A percentile compares a stretch with the other conserved stretches of the same genome.
These are phyloP conservation scores for Dasyornis broadbenti DNA, from an alignment of 2,113 vertebrate genomes.

Conservation along the genomic window DNA sequence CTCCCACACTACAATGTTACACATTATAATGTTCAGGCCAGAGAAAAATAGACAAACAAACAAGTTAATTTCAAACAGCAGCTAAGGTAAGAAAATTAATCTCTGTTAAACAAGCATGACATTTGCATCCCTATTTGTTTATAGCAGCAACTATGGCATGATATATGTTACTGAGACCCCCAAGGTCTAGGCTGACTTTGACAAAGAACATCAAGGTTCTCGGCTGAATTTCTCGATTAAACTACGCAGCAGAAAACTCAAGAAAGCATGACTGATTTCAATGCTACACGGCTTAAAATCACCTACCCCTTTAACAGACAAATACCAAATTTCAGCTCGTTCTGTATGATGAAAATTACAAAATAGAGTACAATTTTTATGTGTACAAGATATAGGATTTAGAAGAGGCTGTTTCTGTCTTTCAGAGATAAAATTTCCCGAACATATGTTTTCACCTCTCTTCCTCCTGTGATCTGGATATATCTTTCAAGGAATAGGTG, in stretches of 20 bases:
- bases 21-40: background rate
- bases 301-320: background rate
- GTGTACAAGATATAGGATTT: background rate
- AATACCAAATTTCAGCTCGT: background rate
- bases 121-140: background rate
- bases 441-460: background rate
- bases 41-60: background rate
- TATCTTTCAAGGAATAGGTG: background rate
- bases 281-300: background rate
- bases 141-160: background rate
- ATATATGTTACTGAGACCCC: background rate
- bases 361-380: background rate
- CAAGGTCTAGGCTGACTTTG: background rate
- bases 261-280: background rate
- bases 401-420: background rate
- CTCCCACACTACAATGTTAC: background rate
- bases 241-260: background rate
- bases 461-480: background rate
- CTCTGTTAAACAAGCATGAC: background rate
- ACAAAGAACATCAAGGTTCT: background rate
- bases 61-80: background rate
- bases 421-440: background rate
- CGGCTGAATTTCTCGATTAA: background rate
- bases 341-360: background rate
- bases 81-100: background rate